Evolutionary conservation across 2,797 vertebrate genomes (phyloP).

Genomic region (Gobionotothen gibberifrons): DNA sequence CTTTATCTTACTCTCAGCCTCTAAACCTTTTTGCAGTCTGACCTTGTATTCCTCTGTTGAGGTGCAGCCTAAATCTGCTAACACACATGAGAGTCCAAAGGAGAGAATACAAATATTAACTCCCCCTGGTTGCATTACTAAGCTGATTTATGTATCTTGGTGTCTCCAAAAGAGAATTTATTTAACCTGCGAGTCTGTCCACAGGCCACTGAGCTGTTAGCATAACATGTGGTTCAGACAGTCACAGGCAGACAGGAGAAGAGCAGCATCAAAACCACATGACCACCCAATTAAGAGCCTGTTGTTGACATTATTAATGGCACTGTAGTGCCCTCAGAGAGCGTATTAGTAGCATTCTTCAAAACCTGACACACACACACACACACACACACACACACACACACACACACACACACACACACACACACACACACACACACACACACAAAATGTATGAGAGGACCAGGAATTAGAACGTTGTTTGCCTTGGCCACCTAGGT

Average conservation of each 20-base stretch:
- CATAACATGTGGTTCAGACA: constrained; percentile 25
- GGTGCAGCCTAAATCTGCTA: constrained; percentile 13
- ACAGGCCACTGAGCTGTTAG: constrained; percentile 25
- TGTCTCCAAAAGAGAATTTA: constrained; percentile 32
- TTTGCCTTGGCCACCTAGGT: neutral
- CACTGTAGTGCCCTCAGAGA: constrained; percentile 30
- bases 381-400: neutral
- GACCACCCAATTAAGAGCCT: constrained; percentile 51
- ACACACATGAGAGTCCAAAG: constrained; percentile 8
- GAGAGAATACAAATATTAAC: constrained; percentile 14
- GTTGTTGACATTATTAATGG: constrained; percentile 53
- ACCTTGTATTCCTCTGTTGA: constrained; percentile 10
- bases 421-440: neutral
- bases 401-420: neutral
- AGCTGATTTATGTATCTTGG: constrained; percentile 37
- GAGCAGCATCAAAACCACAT: constrained; percentile 31
- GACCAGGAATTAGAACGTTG: neutral
- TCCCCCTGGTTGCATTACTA: constrained; percentile 14
- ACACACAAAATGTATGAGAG: neutral
- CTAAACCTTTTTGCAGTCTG: constrained; percentile 9
- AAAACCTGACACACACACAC: neutral
- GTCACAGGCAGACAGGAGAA: constrained; percentile 23
- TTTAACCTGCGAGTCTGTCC: constrained; percentile 32
- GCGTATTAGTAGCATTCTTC: neutral
- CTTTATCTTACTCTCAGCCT: constrained; percentile 8